Conservation (phyloP, 2,113 vertebrate species). For the Ascaphus truei region DNA sequence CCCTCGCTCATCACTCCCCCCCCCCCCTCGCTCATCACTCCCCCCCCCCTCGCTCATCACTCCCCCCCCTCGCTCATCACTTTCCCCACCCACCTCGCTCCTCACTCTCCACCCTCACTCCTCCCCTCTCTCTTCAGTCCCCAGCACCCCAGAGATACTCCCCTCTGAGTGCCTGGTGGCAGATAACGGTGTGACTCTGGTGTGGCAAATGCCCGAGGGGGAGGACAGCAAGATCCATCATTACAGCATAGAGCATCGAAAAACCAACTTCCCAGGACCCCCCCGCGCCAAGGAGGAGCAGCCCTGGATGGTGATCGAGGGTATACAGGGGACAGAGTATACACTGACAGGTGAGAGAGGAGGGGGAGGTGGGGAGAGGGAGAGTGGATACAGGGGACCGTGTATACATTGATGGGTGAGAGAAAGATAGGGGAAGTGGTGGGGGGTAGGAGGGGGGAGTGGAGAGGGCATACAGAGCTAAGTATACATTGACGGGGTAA, state of each 20-base stretch:
- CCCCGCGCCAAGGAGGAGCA: slow-evolving; percentile 87
- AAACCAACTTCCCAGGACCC: slow-evolving; percentile 86
- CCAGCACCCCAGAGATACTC: slow-evolving; percentile 85
- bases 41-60: not conserved
- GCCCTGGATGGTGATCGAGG: slow-evolving; percentile 95
- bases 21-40: too few relatives aligned
- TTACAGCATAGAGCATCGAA: slow-evolving; percentile 84
- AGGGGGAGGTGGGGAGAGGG: not conserved
- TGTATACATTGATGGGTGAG: too few relatives aligned
- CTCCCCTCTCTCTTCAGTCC: slow-evolving; percentile 57
- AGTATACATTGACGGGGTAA: too few relatives aligned
- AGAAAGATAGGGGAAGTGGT: not conserved
- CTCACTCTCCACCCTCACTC: not conserved
- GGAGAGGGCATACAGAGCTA: not conserved
- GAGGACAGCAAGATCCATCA: slow-evolving; percentile 89
- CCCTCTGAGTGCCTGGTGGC: slow-evolving; percentile 81
- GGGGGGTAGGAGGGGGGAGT: not conserved
- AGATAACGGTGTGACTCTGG: slow-evolving; percentile 82
- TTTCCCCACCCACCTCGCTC: not conserved
- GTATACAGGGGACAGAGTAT: slow-evolving; percentile 75
- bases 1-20: too few relatives aligned
- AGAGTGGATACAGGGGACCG: not conserved
- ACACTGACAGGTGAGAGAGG: slow-evolving; percentile 73
- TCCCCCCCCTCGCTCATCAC: not conserved
- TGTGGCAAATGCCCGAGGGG: slow-evolving; percentile 80